phyloP scores from a whole-genome alignment of 1,140 invertebrate genomes.

The Drosophila nasuta region DNA sequence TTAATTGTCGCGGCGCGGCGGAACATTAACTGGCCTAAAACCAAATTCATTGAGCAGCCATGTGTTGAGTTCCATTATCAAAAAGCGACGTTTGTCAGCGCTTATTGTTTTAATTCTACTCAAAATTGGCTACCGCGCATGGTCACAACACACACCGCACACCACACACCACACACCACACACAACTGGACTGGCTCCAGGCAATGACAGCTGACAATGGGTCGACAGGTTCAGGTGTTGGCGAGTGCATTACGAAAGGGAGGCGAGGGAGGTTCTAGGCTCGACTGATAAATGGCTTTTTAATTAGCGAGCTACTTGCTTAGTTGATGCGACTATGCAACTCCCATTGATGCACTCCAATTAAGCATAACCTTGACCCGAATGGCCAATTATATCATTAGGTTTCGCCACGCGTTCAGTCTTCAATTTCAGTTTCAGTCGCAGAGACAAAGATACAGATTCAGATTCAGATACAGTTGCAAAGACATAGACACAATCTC shows the following conservation, averaged over 20 bases:
- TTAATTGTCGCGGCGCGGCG: slow-evolving; percentile 72
- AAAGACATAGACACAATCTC: slow-evolving; percentile 40
- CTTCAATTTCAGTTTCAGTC: slow-evolving; percentile 29
- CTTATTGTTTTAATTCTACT: slow-evolving; percentile 74
- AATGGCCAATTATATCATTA: slow-evolving; percentile 70
- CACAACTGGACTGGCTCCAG: slow-evolving; percentile 21
- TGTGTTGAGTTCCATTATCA: slow-evolving; percentile 61
- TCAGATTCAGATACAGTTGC: slow-evolving; percentile 10
- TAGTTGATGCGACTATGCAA: slow-evolving; percentile 32
- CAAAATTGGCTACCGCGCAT: slow-evolving; percentile 32
- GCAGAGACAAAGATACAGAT: slow-evolving; percentile 11
- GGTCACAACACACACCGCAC: too few species aligned
- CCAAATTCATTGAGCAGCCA: slow-evolving; percentile 63
- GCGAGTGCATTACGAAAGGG: slow-evolving; percentile 47
- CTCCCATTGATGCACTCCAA: slow-evolving; percentile 44
- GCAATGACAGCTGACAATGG: slow-evolving; percentile 41
- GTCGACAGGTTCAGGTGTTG: slow-evolving; percentile 35
- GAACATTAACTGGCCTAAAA: slow-evolving; percentile 52
- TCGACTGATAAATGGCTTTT: slow-evolving; percentile 67
- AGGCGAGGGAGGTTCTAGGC: slow-evolving; percentile 14
- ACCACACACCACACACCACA: too few species aligned
- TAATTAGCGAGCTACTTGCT: slow-evolving; percentile 58
- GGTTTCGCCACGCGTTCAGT: slow-evolving; percentile 53
- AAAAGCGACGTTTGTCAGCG: slow-evolving; percentile 60
- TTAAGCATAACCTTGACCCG: slow-evolving; percentile 73